Base-by-base conservation (phyloP, 30 jellyfish, hydroid and myxozoan species). In the Euphysa ruthae region DNA sequence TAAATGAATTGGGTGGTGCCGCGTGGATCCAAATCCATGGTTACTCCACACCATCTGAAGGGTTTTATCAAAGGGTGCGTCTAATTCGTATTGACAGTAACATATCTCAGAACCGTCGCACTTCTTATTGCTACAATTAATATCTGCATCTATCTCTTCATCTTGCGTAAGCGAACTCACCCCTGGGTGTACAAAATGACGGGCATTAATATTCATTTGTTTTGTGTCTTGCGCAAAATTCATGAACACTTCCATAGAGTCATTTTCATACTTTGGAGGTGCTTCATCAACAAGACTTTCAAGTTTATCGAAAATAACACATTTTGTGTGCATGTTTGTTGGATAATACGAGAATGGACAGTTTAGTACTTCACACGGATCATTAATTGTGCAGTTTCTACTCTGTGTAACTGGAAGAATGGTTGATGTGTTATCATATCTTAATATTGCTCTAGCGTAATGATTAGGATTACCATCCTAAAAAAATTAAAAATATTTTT, bases 21-120 rank as follows among this genome's bases (percentile, higher is more conserved):
- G 30, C 6, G 63, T 56, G 21, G 78, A 44, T 8, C 83, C 79
- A 10, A 30, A 20, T 14, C 79, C 79, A 35, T 52, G 78, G 55
- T 56, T 70, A 16, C 78, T 50, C 83, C 83, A 70, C 8, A 70
- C 65, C 83, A 70, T 70, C 55, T 70, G 83, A 5, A 70, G 29
- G 13, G 83, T 70, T 27, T 43, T 49, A 27, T 68, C 73, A 30
- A 0, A 43, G 2, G 80, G 73, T 8, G 49, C 10, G 20, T 21
- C 21, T 13, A 68, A 15, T 35, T 82, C 94, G 52, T 78, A 64
- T 28, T 79, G 82, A 58, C 96, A 86, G 33, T 30, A 74, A 54
- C 96, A 86, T 61, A 71, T 80, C 58, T 86, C 94, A 8, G 34
- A 88, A 27, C 94, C 96, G 15, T 15, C 29, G 56, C 96, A 88